Conservation (phyloP, 2,113 vertebrate genomes). For the Xyrauchen texanus region DNA sequence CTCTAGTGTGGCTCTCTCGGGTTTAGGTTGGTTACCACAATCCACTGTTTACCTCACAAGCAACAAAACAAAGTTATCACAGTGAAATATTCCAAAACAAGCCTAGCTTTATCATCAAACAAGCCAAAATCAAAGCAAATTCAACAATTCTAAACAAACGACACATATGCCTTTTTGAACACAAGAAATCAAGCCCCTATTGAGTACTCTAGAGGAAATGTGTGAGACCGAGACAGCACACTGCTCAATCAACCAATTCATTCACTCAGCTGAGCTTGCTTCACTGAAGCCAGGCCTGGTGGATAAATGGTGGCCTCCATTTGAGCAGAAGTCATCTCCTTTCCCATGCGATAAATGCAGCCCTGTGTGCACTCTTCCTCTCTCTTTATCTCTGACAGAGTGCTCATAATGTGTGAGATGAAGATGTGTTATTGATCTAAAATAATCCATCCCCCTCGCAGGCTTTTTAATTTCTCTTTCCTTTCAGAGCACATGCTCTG, state of each 20-base stretch:
- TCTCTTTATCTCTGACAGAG: background rate
- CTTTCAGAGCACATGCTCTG: constrained; percentile 8
- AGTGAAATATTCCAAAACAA: background rate
- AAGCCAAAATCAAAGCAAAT: too few relatives aligned
- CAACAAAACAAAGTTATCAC: background rate
- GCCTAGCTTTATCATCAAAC: too few relatives aligned
- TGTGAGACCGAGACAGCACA: background rate
- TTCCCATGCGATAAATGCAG: constrained; percentile 7
- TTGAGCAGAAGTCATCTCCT: constrained; percentile 34
- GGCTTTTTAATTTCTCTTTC: constrained; percentile 34
- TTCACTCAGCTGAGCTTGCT: constrained; percentile 26
- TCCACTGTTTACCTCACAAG: background rate
- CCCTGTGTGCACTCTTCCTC: too few relatives aligned
- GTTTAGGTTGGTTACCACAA: too few relatives aligned
- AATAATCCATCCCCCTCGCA: constrained; percentile 31
- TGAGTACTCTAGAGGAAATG: background rate
- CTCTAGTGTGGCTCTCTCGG: too few relatives aligned
- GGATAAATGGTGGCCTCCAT: constrained; percentile 32
- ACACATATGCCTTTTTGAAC: background rate
- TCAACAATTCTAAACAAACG: background rate
- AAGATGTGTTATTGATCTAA: constrained; percentile 25
- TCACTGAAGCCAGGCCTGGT: background rate
- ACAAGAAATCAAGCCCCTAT: constrained; percentile 5
- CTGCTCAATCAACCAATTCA: constrained; percentile 20
- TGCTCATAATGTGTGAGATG: constrained; percentile 31